Percentiles rank a stretch among this genome's conserved stretches.
Evolutionary conservation across 2,888 invertebrate genomes (phyloP).

Genomic region (Pristionchus maxplancki): DNA sequence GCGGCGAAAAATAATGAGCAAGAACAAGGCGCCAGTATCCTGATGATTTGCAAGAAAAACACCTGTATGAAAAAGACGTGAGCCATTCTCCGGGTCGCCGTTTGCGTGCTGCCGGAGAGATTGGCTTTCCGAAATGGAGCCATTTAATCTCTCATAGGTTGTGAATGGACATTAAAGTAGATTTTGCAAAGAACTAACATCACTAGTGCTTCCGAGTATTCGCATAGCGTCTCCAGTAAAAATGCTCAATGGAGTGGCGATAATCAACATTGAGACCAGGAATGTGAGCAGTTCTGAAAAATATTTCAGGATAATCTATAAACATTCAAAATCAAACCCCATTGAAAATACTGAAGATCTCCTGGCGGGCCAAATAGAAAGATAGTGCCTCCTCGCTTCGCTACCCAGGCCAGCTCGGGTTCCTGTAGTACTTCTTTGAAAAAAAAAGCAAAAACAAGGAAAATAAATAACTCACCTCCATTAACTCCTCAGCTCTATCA

Average conservation of each 20-base stretch:
- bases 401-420: slow-evolving; percentile 7
- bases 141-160: too few species aligned
- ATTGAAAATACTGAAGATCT: neutral
- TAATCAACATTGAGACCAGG: neutral
- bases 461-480: neutral
- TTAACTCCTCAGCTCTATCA: neutral
- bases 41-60: too few species aligned
- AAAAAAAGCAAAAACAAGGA: neutral
- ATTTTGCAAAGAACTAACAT: too few species aligned
- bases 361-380: neutral
- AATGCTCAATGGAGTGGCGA: neutral
- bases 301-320: neutral
- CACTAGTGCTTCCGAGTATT: neutral
- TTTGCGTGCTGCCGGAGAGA: neutral
- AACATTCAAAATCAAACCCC: neutral
- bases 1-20: too few species aligned
- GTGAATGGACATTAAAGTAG: neutral
- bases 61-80: neutral
- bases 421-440: neutral
- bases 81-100: neutral
- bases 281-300: neutral
- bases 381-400: neutral
- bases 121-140: neutral
- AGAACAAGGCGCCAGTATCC: too few species aligned
- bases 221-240: neutral